These are phyloP conservation scores for Hyaena hyaena DNA, from an alignment of 2,113 vertebrate species.

Conservation along the genomic window DNA sequence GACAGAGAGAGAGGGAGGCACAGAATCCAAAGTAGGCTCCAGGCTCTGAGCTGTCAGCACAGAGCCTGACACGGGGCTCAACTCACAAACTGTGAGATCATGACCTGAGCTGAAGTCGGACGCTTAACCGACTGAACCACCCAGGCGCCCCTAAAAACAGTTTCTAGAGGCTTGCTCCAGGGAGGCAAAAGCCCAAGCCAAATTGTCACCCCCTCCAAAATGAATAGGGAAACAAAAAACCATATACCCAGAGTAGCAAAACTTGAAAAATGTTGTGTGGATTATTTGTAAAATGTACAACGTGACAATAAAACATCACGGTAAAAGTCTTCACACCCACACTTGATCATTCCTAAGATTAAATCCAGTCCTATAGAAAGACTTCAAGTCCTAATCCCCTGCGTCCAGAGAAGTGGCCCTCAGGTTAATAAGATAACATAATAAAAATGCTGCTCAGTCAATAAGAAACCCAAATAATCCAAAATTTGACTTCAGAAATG, in stretches of 20 bases:
- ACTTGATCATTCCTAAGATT: neutral
- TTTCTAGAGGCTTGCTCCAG: neutral
- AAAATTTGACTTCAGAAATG: neutral
- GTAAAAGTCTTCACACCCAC: neutral
- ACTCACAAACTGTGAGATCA: too few relatives aligned
- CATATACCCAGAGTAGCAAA: neutral
- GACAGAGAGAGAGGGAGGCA: too few relatives aligned
- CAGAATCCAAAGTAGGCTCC: too few relatives aligned
- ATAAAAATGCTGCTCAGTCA: neutral
- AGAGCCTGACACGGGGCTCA: too few relatives aligned
- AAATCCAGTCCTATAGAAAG: neutral
- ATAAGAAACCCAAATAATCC: neutral
- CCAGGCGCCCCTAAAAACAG: neutral
- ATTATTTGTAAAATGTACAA: neutral
- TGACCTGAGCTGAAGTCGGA: too few relatives aligned
- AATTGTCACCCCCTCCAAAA: neutral
- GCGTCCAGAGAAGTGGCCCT: neutral
- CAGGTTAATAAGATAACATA: neutral
- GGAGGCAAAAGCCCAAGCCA: neutral
- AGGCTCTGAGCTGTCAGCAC: too few relatives aligned
- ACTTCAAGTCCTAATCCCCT: neutral
- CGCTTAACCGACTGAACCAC: too few relatives aligned
- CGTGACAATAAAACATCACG: neutral
- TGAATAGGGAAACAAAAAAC: neutral
- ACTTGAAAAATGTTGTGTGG: neutral